Base-by-base conservation (phyloP, 2,888 invertebrate species). In the Scaptomyza reducta region DNA sequence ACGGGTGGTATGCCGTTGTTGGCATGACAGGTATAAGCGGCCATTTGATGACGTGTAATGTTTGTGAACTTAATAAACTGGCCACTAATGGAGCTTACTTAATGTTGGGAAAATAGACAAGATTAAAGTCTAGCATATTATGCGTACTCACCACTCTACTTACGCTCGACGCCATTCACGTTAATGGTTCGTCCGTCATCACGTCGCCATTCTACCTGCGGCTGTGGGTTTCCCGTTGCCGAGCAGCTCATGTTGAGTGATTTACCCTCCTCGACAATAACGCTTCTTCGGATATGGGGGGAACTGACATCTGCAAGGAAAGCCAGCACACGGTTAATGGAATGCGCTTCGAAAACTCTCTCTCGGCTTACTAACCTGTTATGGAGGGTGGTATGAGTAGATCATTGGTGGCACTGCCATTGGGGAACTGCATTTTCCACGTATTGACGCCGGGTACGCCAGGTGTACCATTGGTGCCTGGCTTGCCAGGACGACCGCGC, bases 301-400 rank as follows among this genome's bases (percentile, higher is more conserved):
- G 82, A 70, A 65, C 78, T 93, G 6, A 87, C 51, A 65, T 91
- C 91, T 90, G 63, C 9, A 35, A 38, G 44, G 6, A 22, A 25
- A 6, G 14, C 18, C 2, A 5, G 22, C 22, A 22, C 1, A 22
- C 22, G 22, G 5, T 22, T 5, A 22, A 10, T 14, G 4, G 2
- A 16, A 6, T n/a, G 1, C 7, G 18, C 9, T 9, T 7, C 1
- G 0, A 7, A 9, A 25, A 13, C 11, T 16, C 6, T 38, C 25
- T 35, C 18, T 1, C 13, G 7, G 6, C 10, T 9, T 22, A 77
- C 74, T 79, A 90, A 95, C 96, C 95, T 61, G 95, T 94, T 88
- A 97, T 96, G 35, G 96, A 95, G 33, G 97, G 97, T n/a, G 97
- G 96, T 84, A 97, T 95, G 35, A 97, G 94, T 40, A 97, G 92